Conservation (phyloP, 2,888 invertebrate species). For the Galeopsomyia nigrocyanea region DNA sequence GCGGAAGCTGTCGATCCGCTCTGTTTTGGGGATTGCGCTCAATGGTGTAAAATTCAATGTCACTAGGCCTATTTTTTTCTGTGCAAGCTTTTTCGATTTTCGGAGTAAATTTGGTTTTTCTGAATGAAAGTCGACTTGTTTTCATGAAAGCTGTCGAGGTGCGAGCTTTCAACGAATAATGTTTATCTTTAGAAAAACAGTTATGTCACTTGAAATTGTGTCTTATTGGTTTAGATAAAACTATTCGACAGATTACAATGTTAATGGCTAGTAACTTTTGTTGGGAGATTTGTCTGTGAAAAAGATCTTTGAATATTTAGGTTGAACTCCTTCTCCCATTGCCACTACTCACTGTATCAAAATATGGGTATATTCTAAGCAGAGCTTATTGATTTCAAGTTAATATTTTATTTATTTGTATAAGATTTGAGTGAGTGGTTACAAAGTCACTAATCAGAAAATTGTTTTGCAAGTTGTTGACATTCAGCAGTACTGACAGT, state of each 20-base stretch:
- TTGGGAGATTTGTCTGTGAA: background rate
- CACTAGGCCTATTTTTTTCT: background rate
- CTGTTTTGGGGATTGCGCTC: background rate
- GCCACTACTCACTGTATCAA: no score
- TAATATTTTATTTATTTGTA: no score
- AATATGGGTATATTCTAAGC: no score
- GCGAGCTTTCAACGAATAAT: background rate
- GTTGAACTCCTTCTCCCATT: background rate
- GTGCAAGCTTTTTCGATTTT: background rate
- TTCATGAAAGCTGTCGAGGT: background rate
- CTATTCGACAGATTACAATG: background rate
- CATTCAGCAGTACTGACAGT: slow-evolving; percentile 31
- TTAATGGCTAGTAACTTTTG: background rate
- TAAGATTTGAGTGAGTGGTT: no score
- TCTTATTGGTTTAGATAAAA: slow-evolving; percentile 8
- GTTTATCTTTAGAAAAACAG: slow-evolving; percentile 38
- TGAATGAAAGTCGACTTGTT: background rate
- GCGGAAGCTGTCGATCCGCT: background rate
- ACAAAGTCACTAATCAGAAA: slow-evolving; percentile 6
- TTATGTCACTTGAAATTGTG: slow-evolving; percentile 32
- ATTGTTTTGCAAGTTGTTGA: slow-evolving; percentile 34
- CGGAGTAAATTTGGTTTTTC: background rate
- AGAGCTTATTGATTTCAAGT: no score
- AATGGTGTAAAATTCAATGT: background rate
- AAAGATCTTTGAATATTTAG: background rate